phyloP scores from a whole-genome alignment of 2,797 vertebrate species.

The Pangasius krempfi region DNA sequence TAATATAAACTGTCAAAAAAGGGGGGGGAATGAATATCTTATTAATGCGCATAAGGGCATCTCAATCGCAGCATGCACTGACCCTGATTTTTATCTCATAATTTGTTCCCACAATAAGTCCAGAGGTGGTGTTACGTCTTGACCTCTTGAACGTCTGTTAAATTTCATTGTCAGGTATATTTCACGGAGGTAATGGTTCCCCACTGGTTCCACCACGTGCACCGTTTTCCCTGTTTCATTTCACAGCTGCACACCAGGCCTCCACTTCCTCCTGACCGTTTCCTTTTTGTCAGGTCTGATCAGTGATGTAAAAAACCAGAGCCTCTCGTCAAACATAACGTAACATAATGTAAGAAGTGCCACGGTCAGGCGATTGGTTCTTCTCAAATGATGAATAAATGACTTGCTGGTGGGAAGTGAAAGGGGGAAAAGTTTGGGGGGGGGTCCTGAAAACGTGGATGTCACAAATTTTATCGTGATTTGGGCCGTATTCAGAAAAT shows the following conservation, averaged over 20 bases:
- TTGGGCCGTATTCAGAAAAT: background rate
- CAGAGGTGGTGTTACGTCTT: background rate
- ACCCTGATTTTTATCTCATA: background rate
- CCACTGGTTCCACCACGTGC: background rate
- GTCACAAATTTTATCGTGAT: background rate
- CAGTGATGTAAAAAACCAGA: background rate
- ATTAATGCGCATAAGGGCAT: background rate
- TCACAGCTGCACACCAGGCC: background rate
- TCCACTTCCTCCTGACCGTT: background rate
- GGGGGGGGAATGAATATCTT: background rate
- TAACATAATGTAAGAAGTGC: background rate
- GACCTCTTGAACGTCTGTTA: constrained; percentile 6
- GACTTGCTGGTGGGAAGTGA: background rate
- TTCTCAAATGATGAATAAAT: background rate
- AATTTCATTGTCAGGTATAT: constrained; percentile 15
- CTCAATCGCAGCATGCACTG: background rate
- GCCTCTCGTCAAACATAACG: background rate
- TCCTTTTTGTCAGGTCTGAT: constrained; percentile 13
- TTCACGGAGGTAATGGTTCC: background rate
- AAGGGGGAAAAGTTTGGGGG: background rate
- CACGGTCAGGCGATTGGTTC: background rate
- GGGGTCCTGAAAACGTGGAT: background rate
- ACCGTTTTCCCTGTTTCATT: background rate
- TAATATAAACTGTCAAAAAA: background rate
- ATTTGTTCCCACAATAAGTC: background rate